Conservation (phyloP, 2,113 vertebrate species). For the Poeciliopsis turrubarensis region DNA sequence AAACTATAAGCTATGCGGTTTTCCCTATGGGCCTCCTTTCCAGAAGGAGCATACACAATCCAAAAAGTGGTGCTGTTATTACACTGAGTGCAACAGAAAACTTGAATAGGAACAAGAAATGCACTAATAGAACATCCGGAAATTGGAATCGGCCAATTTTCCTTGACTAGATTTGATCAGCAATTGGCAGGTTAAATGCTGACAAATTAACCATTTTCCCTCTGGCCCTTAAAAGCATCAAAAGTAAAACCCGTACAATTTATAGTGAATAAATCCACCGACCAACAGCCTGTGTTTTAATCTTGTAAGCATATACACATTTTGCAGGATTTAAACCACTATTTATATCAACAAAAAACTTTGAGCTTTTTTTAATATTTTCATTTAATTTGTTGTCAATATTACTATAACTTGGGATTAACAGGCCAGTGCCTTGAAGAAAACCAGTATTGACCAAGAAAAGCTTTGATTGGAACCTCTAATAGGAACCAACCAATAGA, state of each 20-base stretch:
- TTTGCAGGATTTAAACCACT: background rate
- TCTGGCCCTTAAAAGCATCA: background rate
- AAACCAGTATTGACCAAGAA: background rate
- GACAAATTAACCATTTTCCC: background rate
- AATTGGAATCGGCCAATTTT: background rate
- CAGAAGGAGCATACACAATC: conserved; percentile 10
- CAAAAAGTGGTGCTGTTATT: conserved; percentile 2
- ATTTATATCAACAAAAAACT: background rate
- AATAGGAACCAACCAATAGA: conserved; percentile 28
- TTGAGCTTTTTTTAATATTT: background rate
- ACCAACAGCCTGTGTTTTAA: too few species aligned
- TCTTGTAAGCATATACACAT: background rate
- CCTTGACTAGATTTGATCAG: background rate
- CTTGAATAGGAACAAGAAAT: conserved; percentile 27
- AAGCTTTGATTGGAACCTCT: background rate
- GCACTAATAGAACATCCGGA: background rate
- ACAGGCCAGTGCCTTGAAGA: background rate
- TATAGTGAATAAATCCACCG: background rate
- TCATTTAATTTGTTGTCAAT: background rate
- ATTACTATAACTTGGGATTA: background rate
- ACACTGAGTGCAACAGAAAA: conserved; percentile 28
- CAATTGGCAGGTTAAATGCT: background rate
- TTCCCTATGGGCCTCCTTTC: conserved; percentile 11
- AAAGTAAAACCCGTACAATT: too few species aligned
- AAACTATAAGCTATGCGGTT: conserved; percentile 19